Evolutionary conservation across 37 sponge, comb jelly and placozoan species (phyloP).

Genomic region (Axinella damicornis): DNA sequence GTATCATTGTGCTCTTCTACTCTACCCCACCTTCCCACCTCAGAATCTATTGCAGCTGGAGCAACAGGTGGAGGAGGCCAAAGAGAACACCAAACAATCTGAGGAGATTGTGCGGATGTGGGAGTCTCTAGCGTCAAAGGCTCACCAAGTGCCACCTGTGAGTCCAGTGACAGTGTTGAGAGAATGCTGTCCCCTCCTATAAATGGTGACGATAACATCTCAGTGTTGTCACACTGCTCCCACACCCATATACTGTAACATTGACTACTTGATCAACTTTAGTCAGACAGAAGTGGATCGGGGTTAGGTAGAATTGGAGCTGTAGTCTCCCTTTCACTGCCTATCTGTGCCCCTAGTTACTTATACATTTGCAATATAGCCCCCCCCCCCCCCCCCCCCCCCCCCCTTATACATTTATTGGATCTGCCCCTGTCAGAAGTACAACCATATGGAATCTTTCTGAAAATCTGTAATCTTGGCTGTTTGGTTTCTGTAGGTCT

Average conservation of each 20-base stretch:
- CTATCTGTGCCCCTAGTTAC: too few species aligned
- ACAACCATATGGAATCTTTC: too few species aligned
- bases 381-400: too few species aligned
- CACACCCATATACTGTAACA: too few species aligned
- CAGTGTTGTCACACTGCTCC: background rate
- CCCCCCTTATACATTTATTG: too few species aligned
- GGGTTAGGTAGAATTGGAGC: too few species aligned
- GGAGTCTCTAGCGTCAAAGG: constrained; percentile 30
- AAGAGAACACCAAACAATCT: background rate
- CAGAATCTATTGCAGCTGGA: constrained; percentile 1
- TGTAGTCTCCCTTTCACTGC: too few species aligned
- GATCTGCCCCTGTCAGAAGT: too few species aligned
- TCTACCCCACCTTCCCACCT: background rate
- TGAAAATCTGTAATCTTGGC: background rate
- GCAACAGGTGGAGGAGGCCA: background rate
- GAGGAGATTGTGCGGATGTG: constrained; percentile 9
- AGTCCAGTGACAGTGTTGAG: background rate
- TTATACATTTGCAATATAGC: too few species aligned
- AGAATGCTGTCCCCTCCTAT: too few species aligned
- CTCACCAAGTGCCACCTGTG: constrained; percentile 25
- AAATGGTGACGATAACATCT: background rate
- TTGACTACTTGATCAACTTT: too few species aligned
- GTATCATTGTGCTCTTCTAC: background rate
- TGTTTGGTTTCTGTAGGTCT: background rate
- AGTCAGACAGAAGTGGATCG: too few species aligned